phyloP scores from a whole-genome alignment of 2,113 vertebrate genomes.

The Pongo pygmaeus region DNA sequence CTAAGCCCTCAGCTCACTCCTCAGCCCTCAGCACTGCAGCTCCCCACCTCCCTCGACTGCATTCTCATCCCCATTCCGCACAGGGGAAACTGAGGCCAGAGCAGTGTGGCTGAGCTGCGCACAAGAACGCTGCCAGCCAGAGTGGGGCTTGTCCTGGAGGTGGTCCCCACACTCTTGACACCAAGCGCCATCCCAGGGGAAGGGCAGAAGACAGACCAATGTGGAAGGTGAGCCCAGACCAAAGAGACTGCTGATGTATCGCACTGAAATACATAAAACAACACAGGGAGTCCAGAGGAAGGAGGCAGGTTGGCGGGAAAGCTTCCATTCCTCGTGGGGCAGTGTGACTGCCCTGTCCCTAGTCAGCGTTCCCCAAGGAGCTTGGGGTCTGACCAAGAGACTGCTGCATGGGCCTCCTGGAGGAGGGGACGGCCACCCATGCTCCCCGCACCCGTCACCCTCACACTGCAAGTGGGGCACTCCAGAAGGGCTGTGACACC shows the following conservation, averaged over 20 bases:
- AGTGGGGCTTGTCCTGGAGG: neutral
- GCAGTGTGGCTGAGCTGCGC: fast-evolving
- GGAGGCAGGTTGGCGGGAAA: too few species aligned
- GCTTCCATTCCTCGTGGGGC: neutral
- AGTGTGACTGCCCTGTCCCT: fast-evolving
- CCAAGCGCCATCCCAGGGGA: too few species aligned
- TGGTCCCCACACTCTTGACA: too few species aligned
- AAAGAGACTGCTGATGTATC: fast-evolving
- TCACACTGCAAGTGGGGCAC: neutral
- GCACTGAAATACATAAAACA: fast-evolving
- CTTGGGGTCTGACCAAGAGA: neutral
- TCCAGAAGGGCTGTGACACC: neutral
- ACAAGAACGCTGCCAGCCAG: fast-evolving
- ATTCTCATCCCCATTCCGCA: neutral
- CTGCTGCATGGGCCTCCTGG: neutral
- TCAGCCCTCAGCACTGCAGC: neutral
- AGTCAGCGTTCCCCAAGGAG: neutral
- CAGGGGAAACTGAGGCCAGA: neutral
- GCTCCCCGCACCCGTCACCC: too few species aligned
- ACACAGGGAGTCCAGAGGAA: neutral
- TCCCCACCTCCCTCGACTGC: too few species aligned
- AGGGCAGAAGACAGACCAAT: fast-evolving
- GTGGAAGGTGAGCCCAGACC: fast-evolving
- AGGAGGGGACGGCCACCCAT: neutral
- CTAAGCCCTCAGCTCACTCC: neutral